phyloP scores from a whole-genome alignment of 92 coral and sea anemone genomes.

The Parazoanthus swiftii region DNA sequence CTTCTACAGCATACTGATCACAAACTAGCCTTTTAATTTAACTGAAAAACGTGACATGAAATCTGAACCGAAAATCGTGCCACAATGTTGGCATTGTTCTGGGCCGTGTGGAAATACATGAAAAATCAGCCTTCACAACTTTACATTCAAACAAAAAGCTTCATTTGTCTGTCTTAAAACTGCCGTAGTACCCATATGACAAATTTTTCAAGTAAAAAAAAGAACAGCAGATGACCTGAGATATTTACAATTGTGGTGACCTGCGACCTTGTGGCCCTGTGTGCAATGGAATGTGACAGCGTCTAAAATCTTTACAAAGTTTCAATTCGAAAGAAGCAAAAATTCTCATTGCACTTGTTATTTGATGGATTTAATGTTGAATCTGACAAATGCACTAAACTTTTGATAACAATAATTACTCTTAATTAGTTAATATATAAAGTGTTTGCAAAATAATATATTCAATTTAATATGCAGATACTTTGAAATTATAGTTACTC shows the following conservation, averaged over 20 bases:
- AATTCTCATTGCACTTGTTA: no score
- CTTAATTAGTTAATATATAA: no score
- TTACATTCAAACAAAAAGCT: constrained; percentile 5
- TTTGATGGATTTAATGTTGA: no score
- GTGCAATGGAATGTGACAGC: constrained; percentile 6
- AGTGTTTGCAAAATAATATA: no score
- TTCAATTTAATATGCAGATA: no score
- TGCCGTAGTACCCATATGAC: constrained; percentile 4
- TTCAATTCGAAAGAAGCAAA: no score
- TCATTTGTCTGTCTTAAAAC: not conserved
- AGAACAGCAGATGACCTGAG: not conserved
- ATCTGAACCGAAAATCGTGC: constrained; percentile 2
- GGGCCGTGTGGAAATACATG: constrained; percentile 2
- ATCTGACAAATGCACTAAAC: no score
- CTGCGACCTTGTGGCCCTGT: constrained; percentile 25
- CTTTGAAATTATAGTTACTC: no score
- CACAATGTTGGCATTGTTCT: constrained; percentile 2
- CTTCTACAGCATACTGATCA: not conserved
- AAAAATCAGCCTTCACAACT: not conserved
- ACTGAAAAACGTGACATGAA: constrained; percentile 7
- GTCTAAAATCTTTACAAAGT: constrained; percentile 9
- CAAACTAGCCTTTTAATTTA: no score
- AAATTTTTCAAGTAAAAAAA: constrained; percentile 16
- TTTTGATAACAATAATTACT: no score
- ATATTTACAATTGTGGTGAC: constrained; percentile 9